Conservation (phyloP, 2,797 vertebrate genomes). For the Anolis apletophallus region DNA sequence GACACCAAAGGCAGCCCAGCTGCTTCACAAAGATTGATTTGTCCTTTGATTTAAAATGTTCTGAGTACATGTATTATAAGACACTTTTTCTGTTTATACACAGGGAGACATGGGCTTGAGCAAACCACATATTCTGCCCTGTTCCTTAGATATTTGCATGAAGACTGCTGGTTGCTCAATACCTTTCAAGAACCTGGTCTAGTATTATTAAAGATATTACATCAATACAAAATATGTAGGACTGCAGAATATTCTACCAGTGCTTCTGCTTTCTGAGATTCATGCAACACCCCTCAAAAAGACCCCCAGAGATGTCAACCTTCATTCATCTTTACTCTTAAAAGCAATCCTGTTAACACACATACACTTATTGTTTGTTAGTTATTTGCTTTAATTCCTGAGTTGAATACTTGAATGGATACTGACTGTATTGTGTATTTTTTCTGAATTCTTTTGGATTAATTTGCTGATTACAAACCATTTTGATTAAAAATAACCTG, state of each 20-base stretch:
- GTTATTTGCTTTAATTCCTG: background rate
- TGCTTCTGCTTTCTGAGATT: background rate
- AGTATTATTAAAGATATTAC: background rate
- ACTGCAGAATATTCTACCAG: background rate
- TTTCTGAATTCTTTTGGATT: background rate
- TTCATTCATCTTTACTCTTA: background rate
- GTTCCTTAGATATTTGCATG: background rate
- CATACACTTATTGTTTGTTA: background rate
- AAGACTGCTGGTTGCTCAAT: background rate
- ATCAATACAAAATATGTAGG: constrained; percentile 6
- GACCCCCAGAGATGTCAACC: background rate
- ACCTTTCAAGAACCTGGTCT: background rate
- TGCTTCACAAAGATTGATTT: background rate
- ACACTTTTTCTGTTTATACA: background rate
- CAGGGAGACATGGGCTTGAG: background rate
- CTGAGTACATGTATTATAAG: background rate
- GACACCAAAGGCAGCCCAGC: background rate
- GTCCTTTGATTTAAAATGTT: constrained; percentile 19
- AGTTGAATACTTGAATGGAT: background rate
- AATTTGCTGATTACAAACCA: background rate
- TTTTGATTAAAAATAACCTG: background rate
- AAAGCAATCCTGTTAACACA: background rate
- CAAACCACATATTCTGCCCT: background rate
- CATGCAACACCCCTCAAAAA: no score
- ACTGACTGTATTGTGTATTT: background rate